Evolutionary conservation across 2,797 vertebrate species (phyloP).

Genomic region (Syngnathus acus): DNA sequence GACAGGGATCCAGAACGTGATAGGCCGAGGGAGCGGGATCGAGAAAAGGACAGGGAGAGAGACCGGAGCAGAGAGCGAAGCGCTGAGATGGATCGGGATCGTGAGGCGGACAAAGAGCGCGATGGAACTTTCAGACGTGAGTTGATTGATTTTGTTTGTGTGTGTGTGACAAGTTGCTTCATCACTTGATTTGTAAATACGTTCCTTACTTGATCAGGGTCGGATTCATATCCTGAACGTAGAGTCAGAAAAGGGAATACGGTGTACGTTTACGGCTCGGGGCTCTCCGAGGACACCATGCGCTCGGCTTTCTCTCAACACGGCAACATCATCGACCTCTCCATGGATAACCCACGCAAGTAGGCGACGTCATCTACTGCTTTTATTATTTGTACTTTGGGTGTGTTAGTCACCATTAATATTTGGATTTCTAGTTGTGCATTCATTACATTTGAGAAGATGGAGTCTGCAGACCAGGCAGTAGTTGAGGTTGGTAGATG

Average conservation of each 20-base stretch:
- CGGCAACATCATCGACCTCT: slow-evolving; percentile 86
- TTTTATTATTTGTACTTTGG: too few species aligned
- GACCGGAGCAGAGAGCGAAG: slow-evolving; percentile 47
- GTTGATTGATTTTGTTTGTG: slow-evolving; percentile 9
- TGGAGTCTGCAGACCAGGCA: slow-evolving; percentile 91
- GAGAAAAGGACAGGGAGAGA: slow-evolving; percentile 48
- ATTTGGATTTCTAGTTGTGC: slow-evolving; percentile 73
- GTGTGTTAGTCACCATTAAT: neutral
- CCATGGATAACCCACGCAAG: slow-evolving; percentile 87
- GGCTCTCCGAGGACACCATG: slow-evolving; percentile 79
- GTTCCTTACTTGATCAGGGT: slow-evolving; percentile 58
- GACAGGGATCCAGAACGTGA: slow-evolving; percentile 39
- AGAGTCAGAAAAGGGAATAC: slow-evolving; percentile 87
- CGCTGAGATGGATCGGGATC: slow-evolving; percentile 52
- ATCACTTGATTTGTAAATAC: neutral
- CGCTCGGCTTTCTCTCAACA: slow-evolving; percentile 78
- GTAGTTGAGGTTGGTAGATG: slow-evolving; percentile 75
- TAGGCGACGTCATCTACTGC: slow-evolving; percentile 37
- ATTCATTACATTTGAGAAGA: slow-evolving; percentile 91
- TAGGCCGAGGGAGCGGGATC: slow-evolving; percentile 51
- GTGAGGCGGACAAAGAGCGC: slow-evolving; percentile 54
- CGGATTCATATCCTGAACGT: slow-evolving; percentile 83
- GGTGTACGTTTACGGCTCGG: slow-evolving; percentile 82
- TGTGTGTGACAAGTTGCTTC: neutral
- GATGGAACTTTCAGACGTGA: slow-evolving; percentile 72